Evolutionary conservation across 2,797 vertebrate species (phyloP), one percentile per base, ranked within the genome.

Genomic region (Phoxinus dragarum): DNA sequence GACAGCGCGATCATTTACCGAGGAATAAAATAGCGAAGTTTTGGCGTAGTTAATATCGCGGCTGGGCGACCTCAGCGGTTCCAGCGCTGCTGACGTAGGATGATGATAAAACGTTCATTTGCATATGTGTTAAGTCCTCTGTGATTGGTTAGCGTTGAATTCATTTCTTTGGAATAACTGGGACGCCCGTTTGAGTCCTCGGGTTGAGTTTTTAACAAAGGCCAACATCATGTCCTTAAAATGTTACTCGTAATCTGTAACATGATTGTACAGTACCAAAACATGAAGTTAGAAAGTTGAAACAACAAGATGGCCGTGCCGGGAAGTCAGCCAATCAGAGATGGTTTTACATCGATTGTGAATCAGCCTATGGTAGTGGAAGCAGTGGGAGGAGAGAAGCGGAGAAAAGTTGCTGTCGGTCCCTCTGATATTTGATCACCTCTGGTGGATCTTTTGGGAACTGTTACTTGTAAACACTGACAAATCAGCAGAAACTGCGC

Each of bases 291-390:
- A 89, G 91, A 93, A 91, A 84, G 90, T 89, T 89, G 89, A 68
- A 89, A 88, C 87, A 92, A 95, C 94, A 96, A 96, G 93, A 96
- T 96, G 96, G 96, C 95, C 94, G 94, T 93, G 92, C 89, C 61
- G 75, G 3, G 42, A 88, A 86, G 73, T 77, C 90, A 94, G 93
- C 96, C 95, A 96, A 95, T 96, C 94, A 76, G 90, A 89, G 82
- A 87, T 90, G 89, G 92, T 86, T 92, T 95, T 93, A 94, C 93
- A 92, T 94, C 84, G 82, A 66, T 73, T 34, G 82, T 91, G 91
- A 90, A 92, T 91, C 91, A 90, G 91, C 88, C 84, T 40, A 64
- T 88, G 91, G 90, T 80, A 79, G 88, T 80, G 89, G 76, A 86
- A 83, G 36, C n/a, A 52, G 91, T 88, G 84, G 86, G 89, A 92